phyloP scores from a whole-genome alignment of 2,797 vertebrate species.

The Gymnothorax javanicus region DNA sequence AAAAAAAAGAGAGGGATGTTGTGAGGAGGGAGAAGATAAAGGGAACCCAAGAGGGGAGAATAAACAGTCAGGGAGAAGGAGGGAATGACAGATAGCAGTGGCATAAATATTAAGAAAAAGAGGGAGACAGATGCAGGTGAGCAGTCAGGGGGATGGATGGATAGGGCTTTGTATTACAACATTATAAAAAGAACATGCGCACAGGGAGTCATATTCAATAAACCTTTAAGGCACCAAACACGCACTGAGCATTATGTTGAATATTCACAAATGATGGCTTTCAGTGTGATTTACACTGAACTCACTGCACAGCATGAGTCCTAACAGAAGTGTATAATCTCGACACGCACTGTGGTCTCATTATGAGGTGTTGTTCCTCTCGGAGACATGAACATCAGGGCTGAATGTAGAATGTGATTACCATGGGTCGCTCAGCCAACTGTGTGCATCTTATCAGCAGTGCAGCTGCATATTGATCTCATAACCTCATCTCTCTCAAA shows the following conservation, averaged over 20 bases:
- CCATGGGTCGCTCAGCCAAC: not conserved
- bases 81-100: not conserved
- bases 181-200: not conserved
- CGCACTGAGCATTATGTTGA: not conserved
- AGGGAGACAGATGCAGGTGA: not conserved
- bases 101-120: not conserved
- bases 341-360: not conserved
- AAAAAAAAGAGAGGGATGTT: not conserved
- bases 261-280: not conserved
- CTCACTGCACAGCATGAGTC: not conserved
- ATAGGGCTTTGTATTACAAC: not conserved
- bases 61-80: not conserved
- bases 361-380: not conserved
- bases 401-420: not conserved
- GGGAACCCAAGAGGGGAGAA: not conserved
- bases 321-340: not conserved
- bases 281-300: not conserved
- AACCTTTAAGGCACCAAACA: not conserved
- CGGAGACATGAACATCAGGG: not conserved
- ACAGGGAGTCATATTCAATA: not conserved
- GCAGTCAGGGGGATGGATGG: not conserved
- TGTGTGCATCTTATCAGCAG: not conserved
- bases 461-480: not conserved
- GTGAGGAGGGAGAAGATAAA: not conserved
- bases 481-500: conserved; percentile 15